These are phyloP conservation scores for Pandemis cinnamomeana DNA, from an alignment of 2,888 invertebrate genomes.

Conservation along the genomic window DNA sequence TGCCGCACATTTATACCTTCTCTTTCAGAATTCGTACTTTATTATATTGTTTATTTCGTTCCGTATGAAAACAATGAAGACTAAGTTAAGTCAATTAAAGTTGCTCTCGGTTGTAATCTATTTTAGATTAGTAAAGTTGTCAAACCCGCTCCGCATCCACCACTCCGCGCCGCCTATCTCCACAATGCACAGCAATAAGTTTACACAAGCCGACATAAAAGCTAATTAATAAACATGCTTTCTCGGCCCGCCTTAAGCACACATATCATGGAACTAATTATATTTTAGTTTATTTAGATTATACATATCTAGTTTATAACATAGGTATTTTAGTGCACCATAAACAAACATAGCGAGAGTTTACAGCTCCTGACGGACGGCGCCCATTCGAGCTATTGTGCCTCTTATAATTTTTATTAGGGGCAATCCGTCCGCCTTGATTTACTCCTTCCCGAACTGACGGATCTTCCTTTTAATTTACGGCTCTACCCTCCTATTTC, in stretches of 20 bases:
- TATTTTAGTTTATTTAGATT: slow-evolving; percentile 81
- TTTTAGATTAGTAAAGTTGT: slow-evolving; percentile 41
- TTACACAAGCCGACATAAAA: slow-evolving; percentile 56
- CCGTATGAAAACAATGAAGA: slow-evolving; percentile 45
- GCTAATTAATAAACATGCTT: slow-evolving; percentile 59
- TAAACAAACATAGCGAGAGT: slow-evolving; percentile 84
- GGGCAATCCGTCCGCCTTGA: slow-evolving; percentile 84
- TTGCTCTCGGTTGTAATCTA: slow-evolving; percentile 38
- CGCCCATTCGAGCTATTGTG: slow-evolving; percentile 82
- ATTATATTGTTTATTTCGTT: slow-evolving; percentile 48
- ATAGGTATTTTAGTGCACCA: slow-evolving; percentile 80
- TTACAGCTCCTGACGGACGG: slow-evolving; percentile 81
- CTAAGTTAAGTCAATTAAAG: slow-evolving; percentile 40
- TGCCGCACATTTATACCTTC: slow-evolving; percentile 72
- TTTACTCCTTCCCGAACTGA: slow-evolving; percentile 84
- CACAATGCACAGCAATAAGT: slow-evolving; percentile 42
- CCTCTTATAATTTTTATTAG: slow-evolving; percentile 85
- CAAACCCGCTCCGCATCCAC: slow-evolving; percentile 40
- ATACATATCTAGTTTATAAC: slow-evolving; percentile 84
- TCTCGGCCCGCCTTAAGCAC: slow-evolving; percentile 59
- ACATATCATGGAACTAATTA: slow-evolving; percentile 79
- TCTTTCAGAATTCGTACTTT: slow-evolving; percentile 55
- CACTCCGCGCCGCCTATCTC: slow-evolving; percentile 32
- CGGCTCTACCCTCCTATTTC: slow-evolving; percentile 78
- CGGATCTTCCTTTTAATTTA: slow-evolving; percentile 84